Evolutionary conservation across 2,888 invertebrate genomes (phyloP), one percentile per base, ranked within the genome.

Genomic region (Tetrapedia diversipes): DNA sequence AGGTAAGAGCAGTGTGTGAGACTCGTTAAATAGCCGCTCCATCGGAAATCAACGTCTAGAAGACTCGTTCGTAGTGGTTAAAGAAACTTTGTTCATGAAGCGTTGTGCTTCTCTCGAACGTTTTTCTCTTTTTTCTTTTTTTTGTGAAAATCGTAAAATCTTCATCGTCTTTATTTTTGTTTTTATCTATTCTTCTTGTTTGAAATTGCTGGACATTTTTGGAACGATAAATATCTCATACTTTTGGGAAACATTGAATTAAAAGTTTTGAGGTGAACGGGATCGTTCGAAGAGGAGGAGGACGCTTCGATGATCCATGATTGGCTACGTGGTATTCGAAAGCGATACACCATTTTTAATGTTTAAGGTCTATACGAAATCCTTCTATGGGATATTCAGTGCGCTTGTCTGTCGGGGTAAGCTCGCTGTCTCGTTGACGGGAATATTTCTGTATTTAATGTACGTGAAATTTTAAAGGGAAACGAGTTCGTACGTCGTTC

Each of bases 241-340:
- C n/a, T n/a, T n/a, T n/a, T n/a, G n/a, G n/a, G n/a, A n/a, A n/a
- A n/a, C n/a, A n/a, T n/a, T n/a, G n/a, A n/a, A 1, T 6, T 16
- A 1, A 2, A 4, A 37, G 37, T 19, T 19, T 32, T 16, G 1
- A 19, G 10, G 2, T 3, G 2, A 0, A 2, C 0, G 19, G 47
- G 24, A 29, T 77, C 45, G 53, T 70, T 57, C 24, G 66, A 51
- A n/a, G 56, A 51, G 73, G 49, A 47, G 34, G 59, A 39, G 29
- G 56, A 63, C 71, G 78, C 83, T 75, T 80, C 82, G 68, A 77
- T 45, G 84, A 87, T 85, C 84, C 83, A 84, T 86, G 84, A 89
- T 90, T 88, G 89, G 87, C 89, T 90, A 90, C 89, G 89, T 90
- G 90, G 87, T 90, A 90, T 90, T 91, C 89, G 86, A 89, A 90